Evolutionary conservation across 64 coral and sea anemone genomes (phyloP).

Genomic region (Platygyra sinensis): DNA sequence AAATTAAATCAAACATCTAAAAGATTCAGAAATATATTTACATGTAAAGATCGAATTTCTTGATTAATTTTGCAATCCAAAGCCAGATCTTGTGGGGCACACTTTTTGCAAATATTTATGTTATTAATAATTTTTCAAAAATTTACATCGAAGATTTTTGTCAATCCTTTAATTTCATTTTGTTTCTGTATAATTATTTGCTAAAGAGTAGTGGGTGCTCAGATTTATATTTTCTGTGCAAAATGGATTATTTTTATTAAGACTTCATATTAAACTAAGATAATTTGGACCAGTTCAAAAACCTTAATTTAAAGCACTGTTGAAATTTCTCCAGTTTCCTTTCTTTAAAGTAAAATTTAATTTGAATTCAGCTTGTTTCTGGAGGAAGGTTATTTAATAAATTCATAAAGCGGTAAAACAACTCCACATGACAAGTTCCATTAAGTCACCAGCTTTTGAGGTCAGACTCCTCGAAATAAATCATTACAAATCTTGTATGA

Average conservation of each 20-base stretch:
- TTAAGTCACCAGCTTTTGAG: background rate
- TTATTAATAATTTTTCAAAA: background rate
- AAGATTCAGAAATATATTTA: background rate
- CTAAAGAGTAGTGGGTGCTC: too few species aligned
- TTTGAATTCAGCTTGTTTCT: background rate
- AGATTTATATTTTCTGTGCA: too few species aligned
- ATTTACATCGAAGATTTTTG: background rate
- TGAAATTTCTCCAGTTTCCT: background rate
- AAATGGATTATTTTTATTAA: too few species aligned
- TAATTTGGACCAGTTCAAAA: too few species aligned
- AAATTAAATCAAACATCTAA: background rate
- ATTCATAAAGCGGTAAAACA: background rate
- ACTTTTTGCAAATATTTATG: background rate
- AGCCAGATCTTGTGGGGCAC: background rate
- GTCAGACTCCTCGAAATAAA: background rate
- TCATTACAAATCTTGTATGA: background rate
- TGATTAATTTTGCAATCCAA: background rate
- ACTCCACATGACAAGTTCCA: slow-evolving; percentile 7
- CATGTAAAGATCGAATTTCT: background rate
- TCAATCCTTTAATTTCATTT: background rate
- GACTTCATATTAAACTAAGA: background rate
- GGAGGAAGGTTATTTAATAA: background rate
- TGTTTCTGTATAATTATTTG: background rate
- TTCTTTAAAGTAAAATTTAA: background rate
- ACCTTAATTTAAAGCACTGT: too few species aligned